Conservation (phyloP, 2,797 vertebrate species). For the Pangasius djambal region DNA sequence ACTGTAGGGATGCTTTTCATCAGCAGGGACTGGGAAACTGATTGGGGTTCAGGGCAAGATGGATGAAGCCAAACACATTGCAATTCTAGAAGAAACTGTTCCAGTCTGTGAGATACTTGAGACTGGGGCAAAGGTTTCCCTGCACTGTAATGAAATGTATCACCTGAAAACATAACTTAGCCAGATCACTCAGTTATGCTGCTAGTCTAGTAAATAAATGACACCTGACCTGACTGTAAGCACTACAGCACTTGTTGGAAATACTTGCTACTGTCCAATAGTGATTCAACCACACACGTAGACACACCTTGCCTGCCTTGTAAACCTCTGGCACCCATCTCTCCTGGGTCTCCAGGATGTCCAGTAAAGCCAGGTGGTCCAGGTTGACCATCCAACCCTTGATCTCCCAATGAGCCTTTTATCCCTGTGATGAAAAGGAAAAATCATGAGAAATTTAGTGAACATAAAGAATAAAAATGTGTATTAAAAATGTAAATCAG, state of each 20-base stretch:
- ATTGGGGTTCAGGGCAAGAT: neutral
- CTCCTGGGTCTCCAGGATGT: conserved; percentile 59
- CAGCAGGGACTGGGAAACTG: neutral
- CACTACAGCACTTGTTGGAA: neutral
- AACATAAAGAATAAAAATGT: neutral
- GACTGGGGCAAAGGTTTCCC: neutral
- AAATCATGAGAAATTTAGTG: neutral
- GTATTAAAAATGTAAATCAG: neutral
- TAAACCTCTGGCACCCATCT: conserved; percentile 59
- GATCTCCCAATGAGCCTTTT: conserved; percentile 49
- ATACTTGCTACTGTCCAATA: neutral
- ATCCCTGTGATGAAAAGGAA: conserved; percentile 63
- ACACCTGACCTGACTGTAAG: neutral
- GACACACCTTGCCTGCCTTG: conserved; percentile 66
- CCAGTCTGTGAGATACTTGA: neutral
- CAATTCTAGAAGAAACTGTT: neutral
- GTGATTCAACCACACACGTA: neutral
- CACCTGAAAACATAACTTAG: neutral
- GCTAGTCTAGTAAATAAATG: neutral
- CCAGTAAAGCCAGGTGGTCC: conserved; percentile 65
- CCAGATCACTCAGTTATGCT: neutral
- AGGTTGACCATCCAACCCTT: conserved; percentile 29
- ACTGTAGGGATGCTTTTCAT: neutral
- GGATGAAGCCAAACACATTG: neutral
- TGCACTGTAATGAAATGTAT: neutral